Percentiles rank a stretch among this genome's conserved stretches.
Conservation (phyloP, 2,888 invertebrate species). For the Scaptomyza parva region DNA sequence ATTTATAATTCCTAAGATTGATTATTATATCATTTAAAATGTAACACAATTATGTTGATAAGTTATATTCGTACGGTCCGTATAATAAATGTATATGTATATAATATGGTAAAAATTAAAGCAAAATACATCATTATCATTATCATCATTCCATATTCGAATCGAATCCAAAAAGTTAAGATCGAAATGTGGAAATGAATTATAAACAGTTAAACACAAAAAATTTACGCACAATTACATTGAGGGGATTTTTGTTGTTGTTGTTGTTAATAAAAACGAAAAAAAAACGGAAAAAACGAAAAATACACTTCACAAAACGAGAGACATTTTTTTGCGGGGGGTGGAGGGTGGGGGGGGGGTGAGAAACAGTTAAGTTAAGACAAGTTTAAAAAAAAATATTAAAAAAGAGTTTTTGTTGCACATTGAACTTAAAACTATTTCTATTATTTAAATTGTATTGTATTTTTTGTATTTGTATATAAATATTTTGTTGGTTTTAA, state of each 20-base stretch:
- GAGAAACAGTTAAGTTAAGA: conserved; percentile 6
- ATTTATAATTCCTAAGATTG: conserved; percentile 44
- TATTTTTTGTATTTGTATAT: conserved; percentile 7
- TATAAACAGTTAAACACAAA: conserved; percentile 37
- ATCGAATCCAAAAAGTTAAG: too few species aligned
- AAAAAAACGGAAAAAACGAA: too few species aligned
- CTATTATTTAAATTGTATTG: too few species aligned
- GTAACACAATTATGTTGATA: conserved; percentile 68
- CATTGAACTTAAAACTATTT: conserved; percentile 34
- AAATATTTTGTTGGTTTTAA: conserved; percentile 4
- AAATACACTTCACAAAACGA: conserved; percentile 20
- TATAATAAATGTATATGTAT: conserved; percentile 5
- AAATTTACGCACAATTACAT: conserved; percentile 28
- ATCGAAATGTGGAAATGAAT: conserved; percentile 27
- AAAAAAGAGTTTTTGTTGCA: conserved; percentile 32
- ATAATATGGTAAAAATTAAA: conserved; percentile 42
- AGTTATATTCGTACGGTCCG: conserved; percentile 49
- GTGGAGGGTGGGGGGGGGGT: too few species aligned
- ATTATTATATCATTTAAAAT: conserved; percentile 70
- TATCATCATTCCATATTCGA: too few species aligned
- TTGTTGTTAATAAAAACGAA: too few species aligned
- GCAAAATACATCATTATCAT: conserved; percentile 54
- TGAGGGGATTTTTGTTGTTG: too few species aligned
- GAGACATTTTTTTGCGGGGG: too few species aligned
- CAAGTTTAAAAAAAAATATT: too few species aligned